These are phyloP conservation scores for Malachius bipustulatus DNA, from an alignment of 2,888 invertebrate genomes.

Conservation along the genomic window DNA sequence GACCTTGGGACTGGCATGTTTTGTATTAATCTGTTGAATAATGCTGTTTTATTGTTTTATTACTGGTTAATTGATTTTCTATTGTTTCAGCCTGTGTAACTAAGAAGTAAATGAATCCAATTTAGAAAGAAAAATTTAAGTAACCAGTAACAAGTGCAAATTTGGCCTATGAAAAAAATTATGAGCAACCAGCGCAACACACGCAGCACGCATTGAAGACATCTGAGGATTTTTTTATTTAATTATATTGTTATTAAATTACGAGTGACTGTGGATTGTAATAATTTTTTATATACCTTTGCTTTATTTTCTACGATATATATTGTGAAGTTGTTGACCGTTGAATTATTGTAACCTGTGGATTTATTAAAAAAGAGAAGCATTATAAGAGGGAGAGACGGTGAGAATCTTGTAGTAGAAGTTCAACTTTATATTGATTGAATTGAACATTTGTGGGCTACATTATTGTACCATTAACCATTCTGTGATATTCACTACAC, in stretches of 20 bases:
- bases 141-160: constrained; percentile 37
- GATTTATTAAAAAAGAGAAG: constrained; percentile 7
- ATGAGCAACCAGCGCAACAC: constrained; percentile 46
- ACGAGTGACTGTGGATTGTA: constrained; percentile 38
- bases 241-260: constrained; percentile 35
- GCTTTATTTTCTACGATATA: constrained; percentile 21
- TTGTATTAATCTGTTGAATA: no score
- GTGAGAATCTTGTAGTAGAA: constrained; percentile 21
- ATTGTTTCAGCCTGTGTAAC: constrained; percentile 54
- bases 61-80: no score
- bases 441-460: constrained; percentile 27
- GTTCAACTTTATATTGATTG: constrained; percentile 33
- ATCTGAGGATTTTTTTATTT: constrained; percentile 62
- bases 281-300: constrained; percentile 23
- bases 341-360: constrained; percentile 15
- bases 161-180: constrained; percentile 36
- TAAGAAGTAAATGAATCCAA: constrained; percentile 37
- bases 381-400: no score
- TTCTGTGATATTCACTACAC: constrained; percentile 50
- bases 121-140: constrained; percentile 40
- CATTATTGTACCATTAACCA: constrained; percentile 39
- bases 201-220: constrained; percentile 84
- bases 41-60: no score
- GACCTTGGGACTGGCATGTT: no score
- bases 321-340: constrained; percentile 25